Base-by-base conservation (phyloP, 1,140 invertebrate species). In the Trichogramma pretiosum region DNA sequence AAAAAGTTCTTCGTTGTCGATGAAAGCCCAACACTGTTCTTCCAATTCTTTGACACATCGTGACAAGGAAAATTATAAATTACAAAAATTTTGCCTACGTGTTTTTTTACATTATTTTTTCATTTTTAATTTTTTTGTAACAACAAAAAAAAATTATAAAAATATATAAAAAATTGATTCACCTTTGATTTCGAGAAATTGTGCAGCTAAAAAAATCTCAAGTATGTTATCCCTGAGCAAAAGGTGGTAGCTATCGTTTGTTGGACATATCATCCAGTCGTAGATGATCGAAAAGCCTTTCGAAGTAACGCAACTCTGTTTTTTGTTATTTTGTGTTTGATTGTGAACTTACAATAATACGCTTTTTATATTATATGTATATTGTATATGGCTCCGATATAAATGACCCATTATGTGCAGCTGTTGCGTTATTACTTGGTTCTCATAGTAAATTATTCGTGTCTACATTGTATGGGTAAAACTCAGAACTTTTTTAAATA, bases 1-100 rank as follows among this genome's bases (percentile, higher is more conserved):
- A 56, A 85, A 83, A 1, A 84, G 63, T 28, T 78, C 74, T 45
- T 77, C 72, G 57, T 80, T 79, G 32, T 83, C 76, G 32, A 87
- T 79, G 57, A 81, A 83, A 2, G 77, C 72, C 80, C 83, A 84
- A 56, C 83, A 82, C 58, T 85, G 82, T 38, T 82, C 77, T 50
- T 83, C 76, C 36, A 86, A 67, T 68, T 83, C 81, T 82, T 46
- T n/a, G n/a, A n/a, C n/a, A 35, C 41, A n/a, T n/a, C n/a, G n/a
- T n/a, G n/a, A n/a, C n/a, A n/a, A n/a, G n/a, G n/a, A n/a, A n/a
- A n/a, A n/a, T n/a, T n/a, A n/a, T n/a, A n/a, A n/a, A n/a, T n/a
- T n/a, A n/a, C n/a, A n/a, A n/a, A n/a, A n/a, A n/a, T n/a, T 32
- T 17, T n/a, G 11, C 24, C 24, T 11, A 11, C 11, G 24, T 28